Evolutionary conservation across 2,888 invertebrate species (phyloP), one percentile per base, ranked within the genome.

Genomic region (Conchocele bisecta): DNA sequence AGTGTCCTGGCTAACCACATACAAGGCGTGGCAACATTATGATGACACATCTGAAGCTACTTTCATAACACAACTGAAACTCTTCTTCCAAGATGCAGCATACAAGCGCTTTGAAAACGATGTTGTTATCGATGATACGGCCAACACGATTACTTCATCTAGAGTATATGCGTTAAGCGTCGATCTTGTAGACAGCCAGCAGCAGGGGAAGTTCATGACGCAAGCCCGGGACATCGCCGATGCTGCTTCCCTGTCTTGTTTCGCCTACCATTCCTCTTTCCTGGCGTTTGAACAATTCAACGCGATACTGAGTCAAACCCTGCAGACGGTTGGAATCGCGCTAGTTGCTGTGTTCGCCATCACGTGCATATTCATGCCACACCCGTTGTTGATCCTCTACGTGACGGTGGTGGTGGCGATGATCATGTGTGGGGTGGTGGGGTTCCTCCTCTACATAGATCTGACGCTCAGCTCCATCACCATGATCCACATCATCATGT

Each of bases 101-200:
- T 63, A 57, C 29, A 46, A 59, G 7, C 33, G 51, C 20, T 81
- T 76, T 46, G 13, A 61, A 42, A 82, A 76, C 63, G 84, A 84
- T 48, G 57, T 84, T 20, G 69, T 76, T 15, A 57, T 86, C 20
- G 59, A 73, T 15, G 28, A 39, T 4, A 9, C 20, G 28, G 58
- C 46, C n/a, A 28, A 7, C 6, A 58, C 33, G 17, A 73, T 73
- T 7, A 48, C 95, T 3, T 96, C 96, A 0, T 96, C 97, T 48
- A 93, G 97, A 69, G 96, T 96, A 88, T 92, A 97, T 50, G 95
- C 97, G 56, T 96, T 97, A 91, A 96, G 97, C 0, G 95, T 96
- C 2, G 96, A 97, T 86, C 96, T 98, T 46, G 95, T 95, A 60
- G 96, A 96, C 57, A 96, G 97, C 17, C 65, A 69, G 9, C 57